Evolutionary conservation across 2,113 vertebrate genomes (phyloP), one percentile per base, ranked within the genome.

Genomic region (Spizaetus ornatus): DNA sequence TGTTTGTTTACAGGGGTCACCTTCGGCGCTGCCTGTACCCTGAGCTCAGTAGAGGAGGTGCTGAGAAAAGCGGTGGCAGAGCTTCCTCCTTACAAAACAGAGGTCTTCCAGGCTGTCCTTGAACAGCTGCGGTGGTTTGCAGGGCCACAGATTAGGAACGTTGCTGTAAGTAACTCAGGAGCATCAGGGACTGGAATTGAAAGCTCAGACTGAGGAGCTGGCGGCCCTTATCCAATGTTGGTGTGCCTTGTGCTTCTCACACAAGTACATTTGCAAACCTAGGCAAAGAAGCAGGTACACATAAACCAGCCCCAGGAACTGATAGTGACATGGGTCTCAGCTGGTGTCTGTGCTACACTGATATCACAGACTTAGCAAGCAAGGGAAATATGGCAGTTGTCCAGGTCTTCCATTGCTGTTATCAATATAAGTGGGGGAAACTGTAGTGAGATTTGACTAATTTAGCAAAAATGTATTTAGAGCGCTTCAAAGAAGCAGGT

Each of bases 61-160:
- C 97, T 99, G 92, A 96, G 42, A 14, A 78, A 97, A 65, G 98
- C 82, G 0, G 96, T 99, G 65, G 79, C 92, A 22, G 87, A 98
- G 17, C 98, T 98, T 76, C 98, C 99, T 63, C 56, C 94, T 16
- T 69, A 99, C 80, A 98, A 98, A 96, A 99, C 98, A 0, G 97
- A 99, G 70, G 96, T 99, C 88, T 99, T 99, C 96, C 94, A 93
- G 62, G 99, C 99, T 2, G 91, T 99, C 9, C 96, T 99, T 92
- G 99, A 99, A 71, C 99, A 99, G 96, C 97, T 99, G 86, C 98
- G 98, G 8, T 99, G 99, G 99, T 99, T 99, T 63, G 99, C 99
- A 2, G 99, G 99, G 52, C 98, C 97, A 58, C 99, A 99, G 95
- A 99, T 99, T 84, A 98, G 99, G 79, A 99, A 99, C 11, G 99